These are phyloP conservation scores for Calyptommatus sinebrachiatus DNA, from an alignment of 2,113 vertebrate species.

Conservation along the genomic window DNA sequence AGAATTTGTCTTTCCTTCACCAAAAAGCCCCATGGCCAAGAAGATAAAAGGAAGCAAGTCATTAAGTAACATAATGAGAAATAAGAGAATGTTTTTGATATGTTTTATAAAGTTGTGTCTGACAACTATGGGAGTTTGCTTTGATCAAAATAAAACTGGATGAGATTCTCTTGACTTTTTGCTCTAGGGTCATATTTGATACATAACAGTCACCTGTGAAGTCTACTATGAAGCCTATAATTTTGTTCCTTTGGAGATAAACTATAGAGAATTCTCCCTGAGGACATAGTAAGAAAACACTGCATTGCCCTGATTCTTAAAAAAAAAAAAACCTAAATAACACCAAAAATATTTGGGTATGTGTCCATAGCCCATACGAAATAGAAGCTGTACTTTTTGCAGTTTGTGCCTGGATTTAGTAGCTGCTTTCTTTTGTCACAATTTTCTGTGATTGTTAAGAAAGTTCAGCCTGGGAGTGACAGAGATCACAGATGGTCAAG, in stretches of 20 bases:
- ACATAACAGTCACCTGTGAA: conserved; percentile 9
- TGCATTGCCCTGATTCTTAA: no score
- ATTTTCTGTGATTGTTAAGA: not conserved
- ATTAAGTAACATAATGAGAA: conserved; percentile 46
- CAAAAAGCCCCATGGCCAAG: no score
- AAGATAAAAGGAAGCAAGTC: conserved; percentile 48
- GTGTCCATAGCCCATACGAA: not conserved
- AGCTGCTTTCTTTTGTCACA: not conserved
- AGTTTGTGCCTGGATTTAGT: not conserved
- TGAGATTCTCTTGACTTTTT: conserved; percentile 19
- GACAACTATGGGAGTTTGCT: not conserved
- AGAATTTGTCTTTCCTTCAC: no score
- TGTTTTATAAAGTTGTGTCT: conserved; percentile 32
- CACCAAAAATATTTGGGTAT: not conserved
- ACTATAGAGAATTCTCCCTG: conserved; percentile 4
- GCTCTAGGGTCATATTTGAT: conserved; percentile 16
- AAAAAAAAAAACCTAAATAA: not conserved
- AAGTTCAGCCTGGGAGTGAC: not conserved
- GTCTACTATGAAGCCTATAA: not conserved
- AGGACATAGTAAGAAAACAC: not conserved
- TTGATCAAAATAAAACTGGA: conserved; percentile 1
- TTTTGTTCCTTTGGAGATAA: conserved; percentile 20
- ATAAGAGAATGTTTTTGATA: not conserved
- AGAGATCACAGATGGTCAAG: not conserved
- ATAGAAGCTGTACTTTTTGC: not conserved